Conservation (phyloP, 2,888 invertebrate genomes). For the Phlogophora meticulosa region DNA sequence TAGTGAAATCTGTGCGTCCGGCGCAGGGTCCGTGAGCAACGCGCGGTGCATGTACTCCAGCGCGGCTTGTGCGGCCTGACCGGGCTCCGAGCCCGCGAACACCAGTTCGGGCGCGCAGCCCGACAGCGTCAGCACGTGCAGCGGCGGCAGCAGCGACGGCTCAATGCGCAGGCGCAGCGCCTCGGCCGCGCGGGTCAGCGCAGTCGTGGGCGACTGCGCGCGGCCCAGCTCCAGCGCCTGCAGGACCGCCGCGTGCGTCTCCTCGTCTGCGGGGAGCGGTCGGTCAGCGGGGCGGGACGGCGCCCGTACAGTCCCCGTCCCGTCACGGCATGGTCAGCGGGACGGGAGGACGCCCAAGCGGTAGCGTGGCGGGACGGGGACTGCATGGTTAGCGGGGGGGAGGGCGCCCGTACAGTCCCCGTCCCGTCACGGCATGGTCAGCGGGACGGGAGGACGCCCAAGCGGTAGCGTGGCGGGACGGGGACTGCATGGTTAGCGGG, state of each 20-base stretch:
- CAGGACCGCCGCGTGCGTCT: conserved; percentile 52
- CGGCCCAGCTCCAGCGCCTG: conserved; percentile 35
- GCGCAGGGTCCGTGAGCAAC: conserved; percentile 44
- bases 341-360: too few relatives aligned
- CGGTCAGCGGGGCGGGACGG: conserved; percentile 30
- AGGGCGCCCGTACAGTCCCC: conserved; percentile 67
- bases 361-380: neutral
- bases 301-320: too few relatives aligned
- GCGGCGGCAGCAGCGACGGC: conserved; percentile 47
- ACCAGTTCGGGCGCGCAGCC: conserved; percentile 65
- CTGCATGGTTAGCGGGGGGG: conserved; percentile 19
- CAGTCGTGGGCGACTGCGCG: conserved; percentile 32
- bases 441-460: too few relatives aligned
- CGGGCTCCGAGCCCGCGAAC: conserved; percentile 56
- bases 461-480: too few relatives aligned
- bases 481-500: too few relatives aligned
- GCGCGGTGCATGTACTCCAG: conserved; percentile 71
- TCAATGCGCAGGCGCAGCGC: conserved; percentile 67
- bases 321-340: too few relatives aligned
- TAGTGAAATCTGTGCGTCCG: neutral
- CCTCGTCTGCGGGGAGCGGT: conserved; percentile 57
- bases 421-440: too few relatives aligned
- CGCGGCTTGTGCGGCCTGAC: conserved; percentile 69
- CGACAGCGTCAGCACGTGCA: conserved; percentile 68
- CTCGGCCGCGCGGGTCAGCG: conserved; percentile 62